phyloP scores from a whole-genome alignment of 2,888 invertebrate genomes.

The Polydrusus tereticollis region DNA sequence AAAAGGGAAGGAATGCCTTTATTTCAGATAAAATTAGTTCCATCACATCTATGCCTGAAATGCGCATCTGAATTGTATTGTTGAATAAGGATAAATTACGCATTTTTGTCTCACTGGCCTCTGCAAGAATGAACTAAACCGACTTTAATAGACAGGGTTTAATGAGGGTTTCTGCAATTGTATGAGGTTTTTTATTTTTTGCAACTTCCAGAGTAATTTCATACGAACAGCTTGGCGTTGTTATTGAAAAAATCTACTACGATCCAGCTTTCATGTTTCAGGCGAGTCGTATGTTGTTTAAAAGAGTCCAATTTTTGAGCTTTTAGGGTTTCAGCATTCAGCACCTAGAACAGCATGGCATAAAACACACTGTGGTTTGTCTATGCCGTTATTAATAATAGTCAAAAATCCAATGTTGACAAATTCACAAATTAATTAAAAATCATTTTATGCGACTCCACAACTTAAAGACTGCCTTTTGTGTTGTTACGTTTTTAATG shows the following conservation, averaged over 20 bases:
- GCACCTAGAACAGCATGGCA: no score
- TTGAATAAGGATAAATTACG: slow-evolving; percentile 13
- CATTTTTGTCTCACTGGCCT: slow-evolving; percentile 5
- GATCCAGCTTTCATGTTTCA: neutral
- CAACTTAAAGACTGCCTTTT: no score
- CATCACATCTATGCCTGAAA: neutral
- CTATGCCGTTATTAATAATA: no score
- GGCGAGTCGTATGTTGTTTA: neutral
- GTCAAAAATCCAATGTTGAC: no score
- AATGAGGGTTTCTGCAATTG: slow-evolving; percentile 3
- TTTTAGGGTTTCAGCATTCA: no score
- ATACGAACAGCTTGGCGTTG: slow-evolving; percentile 10
- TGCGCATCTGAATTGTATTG: slow-evolving; percentile 6
- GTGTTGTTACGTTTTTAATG: no score
- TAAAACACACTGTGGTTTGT: no score
- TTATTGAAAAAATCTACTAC: neutral
- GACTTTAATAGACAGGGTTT: slow-evolving; percentile 18
- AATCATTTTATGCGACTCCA: no score
- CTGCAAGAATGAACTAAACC: slow-evolving; percentile 8
- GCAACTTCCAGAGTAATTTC: neutral
- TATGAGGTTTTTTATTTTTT: slow-evolving; percentile 10
- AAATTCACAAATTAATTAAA: no score
- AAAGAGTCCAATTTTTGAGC: neutral
- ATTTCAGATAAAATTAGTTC: neutral
- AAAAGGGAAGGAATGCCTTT: neutral